Conservation (phyloP, 2,888 invertebrate genomes). For the Mycogona germanica region DNA sequence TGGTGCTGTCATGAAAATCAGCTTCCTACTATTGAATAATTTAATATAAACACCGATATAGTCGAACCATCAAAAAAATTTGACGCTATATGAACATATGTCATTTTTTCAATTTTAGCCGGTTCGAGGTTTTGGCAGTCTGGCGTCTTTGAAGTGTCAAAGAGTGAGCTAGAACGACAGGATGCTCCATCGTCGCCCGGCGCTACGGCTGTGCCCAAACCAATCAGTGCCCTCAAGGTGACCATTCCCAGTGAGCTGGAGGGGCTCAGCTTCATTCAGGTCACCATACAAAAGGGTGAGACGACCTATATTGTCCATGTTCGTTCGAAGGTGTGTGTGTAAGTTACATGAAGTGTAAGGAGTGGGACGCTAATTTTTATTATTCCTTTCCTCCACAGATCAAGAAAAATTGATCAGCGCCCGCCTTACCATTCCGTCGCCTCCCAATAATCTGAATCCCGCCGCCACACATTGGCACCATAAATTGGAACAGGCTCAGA, state of each 20-base stretch:
- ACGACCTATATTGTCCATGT: constrained; percentile 10
- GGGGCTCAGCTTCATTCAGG: constrained; percentile 92
- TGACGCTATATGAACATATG: too few relatives aligned
- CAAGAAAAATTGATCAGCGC: constrained; percentile 81
- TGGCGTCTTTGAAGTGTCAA: constrained; percentile 90
- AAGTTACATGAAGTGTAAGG: too few relatives aligned
- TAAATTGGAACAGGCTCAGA: constrained; percentile 92
- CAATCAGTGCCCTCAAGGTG: constrained; percentile 60
- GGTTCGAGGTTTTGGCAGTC: constrained; percentile 89
- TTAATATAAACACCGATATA: too few relatives aligned
- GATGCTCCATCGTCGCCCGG: constrained; percentile 15
- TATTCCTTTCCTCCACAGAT: constrained; percentile 42
- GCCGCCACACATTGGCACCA: constrained; percentile 81
- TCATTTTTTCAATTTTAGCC: constrained; percentile 47
- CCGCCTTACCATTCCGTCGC: constrained; percentile 55
- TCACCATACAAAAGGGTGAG: constrained; percentile 78
- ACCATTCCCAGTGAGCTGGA: constrained; percentile 88
- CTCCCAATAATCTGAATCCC: constrained; percentile 29
- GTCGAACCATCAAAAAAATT: too few relatives aligned
- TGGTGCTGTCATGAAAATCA: too few relatives aligned
- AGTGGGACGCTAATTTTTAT: constrained; percentile 13
- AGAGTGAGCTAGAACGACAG: constrained; percentile 61
- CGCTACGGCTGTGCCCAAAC: constrained; percentile 11
- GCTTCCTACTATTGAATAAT: too few relatives aligned
- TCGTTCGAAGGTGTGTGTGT: too few relatives aligned